These are phyloP conservation scores for Gymnorhina tibicen DNA, from an alignment of 2,113 vertebrate genomes.

Conservation along the genomic window DNA sequence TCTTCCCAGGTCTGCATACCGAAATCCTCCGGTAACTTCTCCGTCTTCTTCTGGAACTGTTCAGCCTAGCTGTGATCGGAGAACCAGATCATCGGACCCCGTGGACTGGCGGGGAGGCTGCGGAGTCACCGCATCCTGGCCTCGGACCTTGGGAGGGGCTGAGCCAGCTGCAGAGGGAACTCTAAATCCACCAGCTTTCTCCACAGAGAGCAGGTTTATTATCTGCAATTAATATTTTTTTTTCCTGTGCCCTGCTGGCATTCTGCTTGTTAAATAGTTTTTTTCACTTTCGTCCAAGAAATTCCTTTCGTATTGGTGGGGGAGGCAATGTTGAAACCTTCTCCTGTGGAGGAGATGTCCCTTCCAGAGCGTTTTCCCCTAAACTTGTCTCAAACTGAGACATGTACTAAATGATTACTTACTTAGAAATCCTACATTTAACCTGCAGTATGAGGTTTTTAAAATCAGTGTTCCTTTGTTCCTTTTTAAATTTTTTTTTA, in stretches of 20 bases:
- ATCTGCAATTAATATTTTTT: not conserved
- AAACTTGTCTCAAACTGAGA: not conserved
- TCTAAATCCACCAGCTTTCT: not conserved
- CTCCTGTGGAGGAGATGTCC: not conserved
- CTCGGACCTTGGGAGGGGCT: not conserved
- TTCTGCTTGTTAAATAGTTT: not conserved
- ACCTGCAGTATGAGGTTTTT: not conserved
- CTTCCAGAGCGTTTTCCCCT: not conserved
- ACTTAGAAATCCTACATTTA: not conserved
- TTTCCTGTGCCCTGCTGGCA: not conserved
- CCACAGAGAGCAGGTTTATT: not conserved
- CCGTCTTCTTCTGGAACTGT: not conserved
- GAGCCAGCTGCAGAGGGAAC: not conserved
- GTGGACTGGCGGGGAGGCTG: not conserved
- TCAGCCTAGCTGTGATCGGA: not conserved
- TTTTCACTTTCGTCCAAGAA: not conserved
- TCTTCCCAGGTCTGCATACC: not conserved
- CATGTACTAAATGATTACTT: not conserved
- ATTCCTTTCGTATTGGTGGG: not conserved
- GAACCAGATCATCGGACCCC: not conserved
- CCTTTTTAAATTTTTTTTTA: not conserved
- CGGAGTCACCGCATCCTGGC: not conserved
- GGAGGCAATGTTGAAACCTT: not conserved
- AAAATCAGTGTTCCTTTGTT: not conserved
- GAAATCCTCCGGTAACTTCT: not conserved